Evolutionary conservation across 2,888 invertebrate species (phyloP).

Genomic region (Orchestes rusci): DNA sequence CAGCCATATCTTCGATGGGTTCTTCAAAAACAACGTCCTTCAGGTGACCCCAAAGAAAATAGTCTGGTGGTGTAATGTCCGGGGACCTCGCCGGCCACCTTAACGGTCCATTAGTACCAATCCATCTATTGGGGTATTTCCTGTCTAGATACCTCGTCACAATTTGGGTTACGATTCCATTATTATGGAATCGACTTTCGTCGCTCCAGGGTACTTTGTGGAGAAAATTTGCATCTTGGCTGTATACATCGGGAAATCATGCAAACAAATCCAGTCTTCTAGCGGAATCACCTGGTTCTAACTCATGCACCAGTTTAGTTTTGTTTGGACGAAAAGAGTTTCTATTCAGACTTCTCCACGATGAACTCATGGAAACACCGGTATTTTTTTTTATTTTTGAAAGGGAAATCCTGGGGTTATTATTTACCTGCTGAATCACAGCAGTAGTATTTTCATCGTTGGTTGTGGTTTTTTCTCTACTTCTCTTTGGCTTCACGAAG

Average conservation of each 20-base stretch:
- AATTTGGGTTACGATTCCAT: constrained; percentile 5
- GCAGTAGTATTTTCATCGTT: background rate
- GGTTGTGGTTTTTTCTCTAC: background rate
- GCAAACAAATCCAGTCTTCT: constrained; percentile 3
- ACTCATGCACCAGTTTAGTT: no score
- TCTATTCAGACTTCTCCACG: no score
- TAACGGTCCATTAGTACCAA: background rate
- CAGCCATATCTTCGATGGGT: background rate
- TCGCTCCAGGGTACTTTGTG: background rate
- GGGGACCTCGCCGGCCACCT: no score
- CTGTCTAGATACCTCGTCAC: background rate
- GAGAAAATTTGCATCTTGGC: constrained; percentile 8
- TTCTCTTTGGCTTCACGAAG: constrained; percentile 3
- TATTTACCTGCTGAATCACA: no score
- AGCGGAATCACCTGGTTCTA: constrained; percentile 2
- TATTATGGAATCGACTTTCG: constrained; percentile 4
- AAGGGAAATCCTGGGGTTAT: no score
- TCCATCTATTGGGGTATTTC: background rate
- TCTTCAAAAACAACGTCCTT: no score
- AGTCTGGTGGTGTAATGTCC: background rate
- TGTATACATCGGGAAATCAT: constrained; percentile 5
- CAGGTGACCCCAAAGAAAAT: constrained; percentile 6
- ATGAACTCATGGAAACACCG: no score
- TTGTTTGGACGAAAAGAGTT: no score
- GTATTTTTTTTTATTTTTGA: no score